These are phyloP conservation scores for Lophotriccus pileatus DNA, from an alignment of 2,797 vertebrate genomes.

Conservation along the genomic window DNA sequence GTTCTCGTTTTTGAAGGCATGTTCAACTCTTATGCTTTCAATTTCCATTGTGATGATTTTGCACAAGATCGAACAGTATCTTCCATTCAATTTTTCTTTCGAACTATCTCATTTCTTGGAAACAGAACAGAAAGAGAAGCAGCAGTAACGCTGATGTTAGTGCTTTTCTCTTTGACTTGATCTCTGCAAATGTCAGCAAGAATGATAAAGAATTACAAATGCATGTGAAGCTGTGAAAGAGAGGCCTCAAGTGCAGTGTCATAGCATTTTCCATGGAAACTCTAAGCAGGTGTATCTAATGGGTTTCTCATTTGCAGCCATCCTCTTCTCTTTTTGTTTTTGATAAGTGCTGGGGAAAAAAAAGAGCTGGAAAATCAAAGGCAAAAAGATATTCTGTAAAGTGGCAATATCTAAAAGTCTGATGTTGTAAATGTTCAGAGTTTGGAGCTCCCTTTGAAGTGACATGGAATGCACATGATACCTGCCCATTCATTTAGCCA, in stretches of 20 bases:
- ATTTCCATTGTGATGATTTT: background rate
- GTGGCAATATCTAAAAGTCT: slow-evolving; percentile 8
- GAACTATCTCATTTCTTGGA: background rate
- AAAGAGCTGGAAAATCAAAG: slow-evolving; percentile 15
- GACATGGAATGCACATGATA: slow-evolving; percentile 21
- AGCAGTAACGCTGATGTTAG: background rate
- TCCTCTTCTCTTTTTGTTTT: background rate
- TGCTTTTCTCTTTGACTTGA: background rate
- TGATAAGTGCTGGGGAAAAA: background rate
- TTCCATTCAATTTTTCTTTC: background rate
- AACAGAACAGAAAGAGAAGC: background rate
- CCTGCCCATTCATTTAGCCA: slow-evolving; percentile 42
- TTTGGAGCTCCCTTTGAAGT: slow-evolving; percentile 48
- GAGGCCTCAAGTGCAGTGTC: background rate
- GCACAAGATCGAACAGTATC: background rate
- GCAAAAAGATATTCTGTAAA: slow-evolving; percentile 22
- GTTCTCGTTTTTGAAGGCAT: background rate
- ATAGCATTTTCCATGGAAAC: background rate
- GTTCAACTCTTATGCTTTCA: background rate
- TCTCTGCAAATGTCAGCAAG: background rate
- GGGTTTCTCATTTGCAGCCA: background rate
- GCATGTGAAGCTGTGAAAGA: background rate
- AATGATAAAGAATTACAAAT: background rate
- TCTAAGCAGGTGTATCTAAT: background rate
- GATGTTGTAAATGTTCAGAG: slow-evolving; percentile 12